phyloP scores from a whole-genome alignment of 2,888 invertebrate species.

The Elmis aenea region DNA sequence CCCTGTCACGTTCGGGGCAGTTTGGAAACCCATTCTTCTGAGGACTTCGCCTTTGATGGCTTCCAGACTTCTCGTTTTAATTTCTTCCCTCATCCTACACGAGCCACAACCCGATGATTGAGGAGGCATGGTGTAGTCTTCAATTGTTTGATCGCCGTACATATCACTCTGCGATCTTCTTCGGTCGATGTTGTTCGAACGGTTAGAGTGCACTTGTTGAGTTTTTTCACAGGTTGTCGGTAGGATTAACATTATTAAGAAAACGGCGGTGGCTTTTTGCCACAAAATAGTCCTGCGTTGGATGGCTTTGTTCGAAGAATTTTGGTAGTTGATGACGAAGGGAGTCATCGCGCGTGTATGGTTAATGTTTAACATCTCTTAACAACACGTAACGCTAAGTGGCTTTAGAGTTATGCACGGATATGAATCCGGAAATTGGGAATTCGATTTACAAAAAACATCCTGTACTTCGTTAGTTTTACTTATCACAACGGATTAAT shows the following conservation, averaged over 20 bases:
- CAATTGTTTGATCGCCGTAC: conserved; percentile 10
- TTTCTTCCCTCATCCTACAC: conserved; percentile 54
- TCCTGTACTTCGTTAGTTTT: too few species aligned
- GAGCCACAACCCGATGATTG: conserved; percentile 45
- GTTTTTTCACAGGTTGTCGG: conserved; percentile 14
- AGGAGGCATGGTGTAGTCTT: conserved; percentile 12
- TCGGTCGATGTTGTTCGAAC: conserved; percentile 22
- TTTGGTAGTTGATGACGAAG: too few species aligned
- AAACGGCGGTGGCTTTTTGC: conserved; percentile 9
- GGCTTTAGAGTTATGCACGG: too few species aligned
- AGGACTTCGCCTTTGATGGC: conserved; percentile 58
- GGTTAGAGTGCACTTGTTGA: conserved; percentile 19
- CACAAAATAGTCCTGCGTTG: conserved; percentile 11
- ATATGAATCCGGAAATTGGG: too few species aligned
- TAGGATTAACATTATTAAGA: conserved; percentile 11
- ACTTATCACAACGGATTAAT: too few species aligned
- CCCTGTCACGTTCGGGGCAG: conserved; percentile 56
- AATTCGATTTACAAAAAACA: too few species aligned
- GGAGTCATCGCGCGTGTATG: too few species aligned
- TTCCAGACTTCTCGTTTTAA: conserved; percentile 53
- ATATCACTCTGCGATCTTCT: conserved; percentile 11
- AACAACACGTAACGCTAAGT: too few species aligned
- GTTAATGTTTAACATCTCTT: too few species aligned
- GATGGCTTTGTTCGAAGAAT: too few species aligned
- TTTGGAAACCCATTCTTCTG: conserved; percentile 53